Evolutionary conservation across 2,888 invertebrate genomes (phyloP).

Genomic region (Cremastinae sp.): DNA sequence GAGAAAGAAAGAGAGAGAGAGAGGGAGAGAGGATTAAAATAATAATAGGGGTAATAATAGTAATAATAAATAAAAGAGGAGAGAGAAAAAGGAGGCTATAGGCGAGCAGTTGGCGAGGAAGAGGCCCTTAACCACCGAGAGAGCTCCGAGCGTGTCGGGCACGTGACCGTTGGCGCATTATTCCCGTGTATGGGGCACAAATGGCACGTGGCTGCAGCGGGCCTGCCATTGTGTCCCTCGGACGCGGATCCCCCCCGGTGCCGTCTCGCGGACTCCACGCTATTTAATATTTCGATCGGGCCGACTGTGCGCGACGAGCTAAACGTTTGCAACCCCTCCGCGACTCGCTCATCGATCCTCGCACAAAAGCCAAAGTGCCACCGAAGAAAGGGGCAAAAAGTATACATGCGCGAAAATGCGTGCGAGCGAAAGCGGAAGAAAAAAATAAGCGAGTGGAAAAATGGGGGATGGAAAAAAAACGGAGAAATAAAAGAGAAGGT

Average conservation of each 20-base stretch:
- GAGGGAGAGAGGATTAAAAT: constrained; percentile 7
- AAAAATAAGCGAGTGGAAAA: constrained; percentile 22
- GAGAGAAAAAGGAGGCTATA: constrained; percentile 33
- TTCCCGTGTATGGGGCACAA: constrained; percentile 64
- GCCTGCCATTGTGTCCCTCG: constrained; percentile 60
- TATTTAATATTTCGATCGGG: constrained; percentile 75
- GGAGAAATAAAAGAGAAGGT: neutral
- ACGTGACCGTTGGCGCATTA: constrained; percentile 74
- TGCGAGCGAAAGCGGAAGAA: constrained; percentile 43
- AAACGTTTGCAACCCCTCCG: constrained; percentile 34
- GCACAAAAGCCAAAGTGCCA: constrained; percentile 35
- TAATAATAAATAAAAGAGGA: neutral
- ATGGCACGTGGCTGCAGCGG: constrained; percentile 71
- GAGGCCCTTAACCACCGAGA: constrained; percentile 47
- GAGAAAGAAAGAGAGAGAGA: neutral
- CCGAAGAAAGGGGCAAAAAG: constrained; percentile 33
- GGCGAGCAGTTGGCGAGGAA: constrained; percentile 63
- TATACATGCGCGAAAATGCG: constrained; percentile 6
- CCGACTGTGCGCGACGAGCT: constrained; percentile 43
- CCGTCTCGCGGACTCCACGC: constrained; percentile 61
- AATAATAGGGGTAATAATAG: constrained; percentile 22
- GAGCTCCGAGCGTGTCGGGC: constrained; percentile 69
- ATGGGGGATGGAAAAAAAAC: neutral
- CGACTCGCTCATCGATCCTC: constrained; percentile 70
- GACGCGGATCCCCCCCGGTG: constrained; percentile 47